Percentiles rank a stretch among this genome's conserved stretches.
Conservation (phyloP, 1,140 invertebrate species). For the Acromyrmex heyeri region DNA sequence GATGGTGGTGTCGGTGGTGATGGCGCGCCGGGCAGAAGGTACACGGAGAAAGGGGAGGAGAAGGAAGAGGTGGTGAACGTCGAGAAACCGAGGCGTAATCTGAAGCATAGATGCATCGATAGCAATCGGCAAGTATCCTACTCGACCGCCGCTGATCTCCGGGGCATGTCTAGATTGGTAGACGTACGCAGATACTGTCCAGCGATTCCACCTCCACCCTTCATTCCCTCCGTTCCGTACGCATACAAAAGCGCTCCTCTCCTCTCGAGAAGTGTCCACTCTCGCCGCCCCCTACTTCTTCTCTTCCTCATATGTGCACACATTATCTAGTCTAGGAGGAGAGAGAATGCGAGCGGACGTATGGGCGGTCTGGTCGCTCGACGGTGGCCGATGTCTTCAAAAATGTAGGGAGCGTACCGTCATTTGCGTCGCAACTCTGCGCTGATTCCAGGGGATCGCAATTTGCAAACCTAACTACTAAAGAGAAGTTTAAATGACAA, state of each 20-base stretch:
- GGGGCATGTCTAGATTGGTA: slow-evolving; percentile 57
- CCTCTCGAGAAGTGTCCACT: slow-evolving; percentile 52
- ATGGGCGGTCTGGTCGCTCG: slow-evolving; percentile 79
- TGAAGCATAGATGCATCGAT: slow-evolving; percentile 81
- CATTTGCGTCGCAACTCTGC: slow-evolving; percentile 58
- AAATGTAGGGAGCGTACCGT: slow-evolving; percentile 83
- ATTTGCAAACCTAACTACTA: background rate
- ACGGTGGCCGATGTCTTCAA: slow-evolving; percentile 79
- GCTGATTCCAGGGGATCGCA: slow-evolving; percentile 8
- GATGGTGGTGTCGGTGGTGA: slow-evolving; percentile 55
- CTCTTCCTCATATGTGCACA: slow-evolving; percentile 66
- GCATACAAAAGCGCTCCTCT: slow-evolving; percentile 21
- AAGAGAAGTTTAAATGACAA: background rate
- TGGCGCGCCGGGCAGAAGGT: slow-evolving; percentile 50
- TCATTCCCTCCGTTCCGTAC: background rate
- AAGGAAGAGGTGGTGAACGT: slow-evolving; percentile 75
- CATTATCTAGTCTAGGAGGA: slow-evolving; percentile 66
- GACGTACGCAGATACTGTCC: slow-evolving; percentile 50
- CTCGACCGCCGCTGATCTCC: slow-evolving; percentile 66
- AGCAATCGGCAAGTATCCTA: slow-evolving; percentile 64
- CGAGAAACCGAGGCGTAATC: slow-evolving; percentile 79
- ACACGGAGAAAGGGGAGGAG: slow-evolving; percentile 47
- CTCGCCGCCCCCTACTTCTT: slow-evolving; percentile 60
- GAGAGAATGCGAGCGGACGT: slow-evolving; percentile 80
- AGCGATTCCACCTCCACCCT: slow-evolving; percentile 69